These are phyloP conservation scores for Aphidoletes aphidimyza DNA, from an alignment of 2,888 invertebrate genomes.

Conservation along the genomic window DNA sequence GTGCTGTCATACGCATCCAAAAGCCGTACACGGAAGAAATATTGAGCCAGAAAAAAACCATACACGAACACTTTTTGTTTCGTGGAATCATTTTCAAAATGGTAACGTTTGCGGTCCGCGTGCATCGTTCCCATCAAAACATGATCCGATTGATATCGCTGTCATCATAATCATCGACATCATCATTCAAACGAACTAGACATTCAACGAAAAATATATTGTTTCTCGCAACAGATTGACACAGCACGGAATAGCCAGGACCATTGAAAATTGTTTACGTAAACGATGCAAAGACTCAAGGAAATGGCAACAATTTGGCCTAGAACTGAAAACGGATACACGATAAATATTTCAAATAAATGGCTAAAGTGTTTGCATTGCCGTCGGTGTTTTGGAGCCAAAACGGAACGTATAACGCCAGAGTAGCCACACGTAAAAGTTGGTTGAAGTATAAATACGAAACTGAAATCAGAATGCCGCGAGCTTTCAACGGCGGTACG, in stretches of 20 bases:
- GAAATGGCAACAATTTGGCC: neutral
- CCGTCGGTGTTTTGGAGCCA: too few species aligned
- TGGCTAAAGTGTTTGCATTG: neutral
- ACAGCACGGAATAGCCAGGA: neutral
- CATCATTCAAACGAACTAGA: neutral
- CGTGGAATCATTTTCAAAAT: too few species aligned
- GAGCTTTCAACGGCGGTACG: neutral
- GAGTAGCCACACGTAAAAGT: neutral
- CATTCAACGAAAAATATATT: neutral
- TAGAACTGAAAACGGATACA: neutral
- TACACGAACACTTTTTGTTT: too few species aligned
- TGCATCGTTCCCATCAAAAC: neutral
- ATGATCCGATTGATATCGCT: neutral
- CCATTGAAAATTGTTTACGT: neutral
- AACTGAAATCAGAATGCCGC: neutral
- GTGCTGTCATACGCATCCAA: too few species aligned
- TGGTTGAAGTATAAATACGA: neutral
- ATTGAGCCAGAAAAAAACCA: too few species aligned
- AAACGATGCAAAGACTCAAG: too few species aligned
- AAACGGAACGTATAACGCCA: too few species aligned
- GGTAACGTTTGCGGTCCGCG: neutral
- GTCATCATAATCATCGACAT: neutral
- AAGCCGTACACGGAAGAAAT: neutral
- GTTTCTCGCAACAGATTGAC: neutral
- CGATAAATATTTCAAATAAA: slow-evolving; percentile 24